These are phyloP conservation scores for Griposia aprilina DNA, from an alignment of 2,888 invertebrate genomes.

Conservation along the genomic window DNA sequence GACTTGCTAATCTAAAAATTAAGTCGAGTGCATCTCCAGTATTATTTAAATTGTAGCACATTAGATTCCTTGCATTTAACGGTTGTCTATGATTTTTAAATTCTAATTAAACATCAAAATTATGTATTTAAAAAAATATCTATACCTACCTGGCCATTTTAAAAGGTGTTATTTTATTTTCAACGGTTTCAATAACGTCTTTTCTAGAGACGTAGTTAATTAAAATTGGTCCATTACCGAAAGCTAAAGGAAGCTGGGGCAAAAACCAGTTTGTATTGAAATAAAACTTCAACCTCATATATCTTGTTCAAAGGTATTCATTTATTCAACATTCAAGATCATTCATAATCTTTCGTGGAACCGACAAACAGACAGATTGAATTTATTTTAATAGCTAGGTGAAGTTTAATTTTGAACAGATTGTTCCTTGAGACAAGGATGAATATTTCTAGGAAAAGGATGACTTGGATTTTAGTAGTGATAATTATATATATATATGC, in stretches of 20 bases:
- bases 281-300: slow-evolving; percentile 7
- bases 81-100: neutral
- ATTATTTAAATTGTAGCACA: neutral
- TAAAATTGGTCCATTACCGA: slow-evolving; percentile 34
- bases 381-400: slow-evolving; percentile 32
- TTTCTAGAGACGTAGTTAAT: neutral
- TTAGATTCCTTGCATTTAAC: neutral
- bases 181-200: neutral
- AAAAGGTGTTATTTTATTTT: neutral
- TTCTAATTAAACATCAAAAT: too few relatives aligned
- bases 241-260: neutral
- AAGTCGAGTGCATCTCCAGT: neutral
- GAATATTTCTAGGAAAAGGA: slow-evolving; percentile 16
- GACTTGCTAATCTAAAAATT: neutral
- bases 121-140: too few relatives aligned
- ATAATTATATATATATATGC: neutral
- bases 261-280: slow-evolving; percentile 50
- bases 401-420: slow-evolving; percentile 30
- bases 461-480: slow-evolving; percentile 11
- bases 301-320: slow-evolving; percentile 10
- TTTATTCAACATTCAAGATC: slow-evolving; percentile 25
- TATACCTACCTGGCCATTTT: neutral
- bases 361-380: neutral
- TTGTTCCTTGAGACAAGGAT: slow-evolving; percentile 9
- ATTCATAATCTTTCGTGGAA: slow-evolving; percentile 53